These are phyloP conservation scores for Lichenostomus cassidix DNA, from an alignment of 2,113 vertebrate genomes.

Conservation along the genomic window DNA sequence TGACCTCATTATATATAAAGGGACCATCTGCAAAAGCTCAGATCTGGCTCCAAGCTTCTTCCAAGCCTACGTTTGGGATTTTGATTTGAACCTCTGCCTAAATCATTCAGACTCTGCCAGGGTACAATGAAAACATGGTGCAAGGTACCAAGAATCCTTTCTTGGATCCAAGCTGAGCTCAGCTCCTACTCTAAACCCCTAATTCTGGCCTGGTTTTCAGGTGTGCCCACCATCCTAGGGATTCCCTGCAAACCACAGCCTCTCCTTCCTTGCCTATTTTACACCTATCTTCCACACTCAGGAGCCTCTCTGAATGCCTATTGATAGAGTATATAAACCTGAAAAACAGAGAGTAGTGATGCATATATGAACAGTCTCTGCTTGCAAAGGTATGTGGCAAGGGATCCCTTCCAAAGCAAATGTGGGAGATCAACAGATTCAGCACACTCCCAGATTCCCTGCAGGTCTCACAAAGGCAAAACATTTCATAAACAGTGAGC, in stretches of 20 bases:
- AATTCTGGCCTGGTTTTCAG: neutral
- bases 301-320: neutral
- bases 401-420: neutral
- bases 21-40: conserved; percentile 45
- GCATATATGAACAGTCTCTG: neutral
- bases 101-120: conserved; percentile 4
- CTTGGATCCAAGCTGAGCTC: neutral
- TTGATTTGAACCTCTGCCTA: conserved; percentile 39
- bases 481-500: conserved; percentile 18
- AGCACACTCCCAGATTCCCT: neutral
- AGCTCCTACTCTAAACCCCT: neutral
- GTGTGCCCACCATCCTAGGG: neutral
- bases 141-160: neutral
- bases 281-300: neutral
- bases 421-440: conserved; percentile 14
- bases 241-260: neutral
- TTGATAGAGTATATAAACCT: neutral
- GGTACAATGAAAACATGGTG: neutral
- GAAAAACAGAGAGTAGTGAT: neutral
- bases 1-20: conserved; percentile 50
- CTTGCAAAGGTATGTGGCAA: neutral
- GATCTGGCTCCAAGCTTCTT: conserved; percentile 40
- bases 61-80: conserved; percentile 11
- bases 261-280: neutral
- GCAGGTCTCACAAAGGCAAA: conserved; percentile 22